phyloP scores from a whole-genome alignment of 2,888 invertebrate genomes.

The Mimumesa dahlbomi region DNA sequence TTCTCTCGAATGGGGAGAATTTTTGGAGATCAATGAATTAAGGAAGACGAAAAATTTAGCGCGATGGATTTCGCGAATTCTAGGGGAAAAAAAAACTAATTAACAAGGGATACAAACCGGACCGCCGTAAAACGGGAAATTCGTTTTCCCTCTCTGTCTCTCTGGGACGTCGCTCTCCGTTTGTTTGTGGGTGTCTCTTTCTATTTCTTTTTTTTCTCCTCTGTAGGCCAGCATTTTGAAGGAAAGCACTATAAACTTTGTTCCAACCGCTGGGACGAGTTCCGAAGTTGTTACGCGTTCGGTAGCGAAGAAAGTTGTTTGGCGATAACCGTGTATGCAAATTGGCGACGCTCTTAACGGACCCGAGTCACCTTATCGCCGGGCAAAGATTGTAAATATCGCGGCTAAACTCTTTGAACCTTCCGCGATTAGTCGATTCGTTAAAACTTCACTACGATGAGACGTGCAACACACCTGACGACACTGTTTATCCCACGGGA shows the following conservation, averaged over 20 bases:
- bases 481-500: too few relatives aligned
- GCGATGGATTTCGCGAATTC: too few relatives aligned
- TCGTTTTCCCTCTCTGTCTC: too few relatives aligned
- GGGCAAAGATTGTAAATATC: conserved; percentile 32
- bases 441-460: conserved; percentile 38
- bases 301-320: conserved; percentile 36
- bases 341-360: conserved; percentile 28
- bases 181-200: too few relatives aligned
- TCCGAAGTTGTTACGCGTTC: conserved; percentile 45
- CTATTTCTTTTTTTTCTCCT: neutral
- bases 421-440: conserved; percentile 32
- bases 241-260: conserved; percentile 35
- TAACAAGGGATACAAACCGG: too few relatives aligned
- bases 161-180: too few relatives aligned
- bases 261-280: conserved; percentile 29
- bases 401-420: neutral
- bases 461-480: too few relatives aligned
- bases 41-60: too few relatives aligned
- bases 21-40: too few relatives aligned
- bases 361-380: conserved; percentile 21
- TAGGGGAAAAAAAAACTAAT: too few relatives aligned
- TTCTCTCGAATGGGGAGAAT: too few relatives aligned
- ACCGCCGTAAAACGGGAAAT: too few relatives aligned
- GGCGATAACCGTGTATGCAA: conserved; percentile 39
- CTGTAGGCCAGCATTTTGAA: conserved; percentile 11